A percentile compares a stretch with the other conserved stretches of the same genome.
Conservation (phyloP, 2,888 invertebrate species). For the Tachina lurida region DNA sequence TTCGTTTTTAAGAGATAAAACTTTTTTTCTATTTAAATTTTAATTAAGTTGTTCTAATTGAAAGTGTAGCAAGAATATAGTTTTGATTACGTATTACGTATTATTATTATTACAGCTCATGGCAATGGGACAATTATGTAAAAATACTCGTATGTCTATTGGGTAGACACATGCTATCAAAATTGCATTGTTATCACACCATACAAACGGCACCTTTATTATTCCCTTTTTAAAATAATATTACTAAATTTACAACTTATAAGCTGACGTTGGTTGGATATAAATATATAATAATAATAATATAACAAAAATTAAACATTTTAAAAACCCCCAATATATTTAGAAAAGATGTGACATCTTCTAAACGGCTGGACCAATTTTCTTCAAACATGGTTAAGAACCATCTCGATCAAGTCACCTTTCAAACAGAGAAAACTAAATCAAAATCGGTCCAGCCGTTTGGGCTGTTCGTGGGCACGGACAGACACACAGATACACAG, state of each 20-base stretch:
- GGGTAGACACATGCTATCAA: neutral
- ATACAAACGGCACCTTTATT: neutral
- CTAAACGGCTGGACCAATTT: too few species aligned
- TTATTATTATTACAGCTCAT: neutral
- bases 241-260: neutral
- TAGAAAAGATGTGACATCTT: too few species aligned
- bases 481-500: too few species aligned
- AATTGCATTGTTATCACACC: neutral
- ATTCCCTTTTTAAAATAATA: neutral
- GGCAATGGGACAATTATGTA: neutral
- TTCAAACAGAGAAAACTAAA: too few species aligned
- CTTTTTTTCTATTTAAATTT: constrained; percentile 23
- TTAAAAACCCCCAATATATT: too few species aligned
- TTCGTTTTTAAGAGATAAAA: constrained; percentile 18
- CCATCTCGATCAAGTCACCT: too few species aligned
- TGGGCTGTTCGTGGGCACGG: too few species aligned
- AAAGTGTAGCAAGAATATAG: constrained; percentile 3
- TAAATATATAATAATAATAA: too few species aligned
- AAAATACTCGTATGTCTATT: neutral
- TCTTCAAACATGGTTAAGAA: too few species aligned
- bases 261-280: too few species aligned
- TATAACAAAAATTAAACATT: too few species aligned
- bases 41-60: constrained; percentile 38
- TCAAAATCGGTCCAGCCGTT: too few species aligned
- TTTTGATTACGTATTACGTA: constrained; percentile 5